Base-by-base conservation (phyloP, 1,140 invertebrate species). In the Papilio glaucus region DNA sequence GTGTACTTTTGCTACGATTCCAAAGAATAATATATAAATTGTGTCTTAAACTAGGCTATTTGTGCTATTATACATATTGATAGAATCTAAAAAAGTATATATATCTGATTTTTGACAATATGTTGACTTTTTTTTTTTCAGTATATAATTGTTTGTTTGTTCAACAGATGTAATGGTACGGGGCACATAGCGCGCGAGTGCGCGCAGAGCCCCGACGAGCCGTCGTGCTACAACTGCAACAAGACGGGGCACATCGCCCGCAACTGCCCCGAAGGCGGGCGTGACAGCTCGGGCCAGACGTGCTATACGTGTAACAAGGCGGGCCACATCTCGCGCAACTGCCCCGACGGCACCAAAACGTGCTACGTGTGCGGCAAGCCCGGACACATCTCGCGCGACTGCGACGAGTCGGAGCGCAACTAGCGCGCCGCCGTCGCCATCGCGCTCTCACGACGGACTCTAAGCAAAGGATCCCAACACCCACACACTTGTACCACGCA, bases 111-210 rank as follows among this genome's bases (percentile, higher is more conserved):
- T 2, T 33, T 33, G 29, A 6, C 6, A 3, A 33, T 6, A 33
- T 33, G 29, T 33, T 33, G 29, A 33, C n/a, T n/a, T n/a, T 45
- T 45, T 45, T 4, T 45, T 45, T 45, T 45, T 15, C 10, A 45
- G 13, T 15, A 45, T n/a, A 18, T 18, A 10, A 13, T 33, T 63
- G 15, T 37, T 15, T 63, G 26, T 60, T 26, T 18, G 15, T 4
- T 94, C 91, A 96, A 94, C 89, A 95, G 96, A 78, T 97, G 96
- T 94, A 96, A 95, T 86, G 95, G 96, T 71, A 96, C 96, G 83
- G 97, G 97, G 74, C 97, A 98, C 92, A 98, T 98, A 94, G 97
- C 97, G 72, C 97, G 97, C 92, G 97, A 98, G 90, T 98, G 97
- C 93, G 95, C 96, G 81, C 96, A 97, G 93, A 96, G 96, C 84